Conservation (phyloP, 2,888 invertebrate species). For the Phragmatobia fuliginosa region DNA sequence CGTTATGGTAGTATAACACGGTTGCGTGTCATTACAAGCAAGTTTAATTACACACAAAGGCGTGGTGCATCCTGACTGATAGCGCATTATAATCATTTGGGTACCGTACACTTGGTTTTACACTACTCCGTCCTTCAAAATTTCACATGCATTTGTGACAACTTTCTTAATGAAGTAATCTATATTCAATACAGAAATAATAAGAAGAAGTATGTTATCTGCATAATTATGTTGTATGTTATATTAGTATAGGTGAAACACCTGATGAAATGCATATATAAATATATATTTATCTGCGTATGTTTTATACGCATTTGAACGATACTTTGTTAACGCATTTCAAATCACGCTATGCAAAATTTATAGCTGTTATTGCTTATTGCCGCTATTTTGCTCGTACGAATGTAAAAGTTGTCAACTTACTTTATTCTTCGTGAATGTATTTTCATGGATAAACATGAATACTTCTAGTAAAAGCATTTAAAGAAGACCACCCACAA, state of each 20-base stretch:
- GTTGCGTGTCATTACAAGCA: conserved; percentile 37
- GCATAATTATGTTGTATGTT: too few species aligned
- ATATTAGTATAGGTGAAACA: neutral
- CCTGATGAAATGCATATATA: neutral
- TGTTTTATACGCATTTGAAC: too few species aligned
- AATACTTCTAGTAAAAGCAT: too few species aligned
- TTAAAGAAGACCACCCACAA: too few species aligned
- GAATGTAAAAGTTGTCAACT: too few species aligned
- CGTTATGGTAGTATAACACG: conserved; percentile 22
- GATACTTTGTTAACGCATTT: too few species aligned
- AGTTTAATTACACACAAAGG: conserved; percentile 44
- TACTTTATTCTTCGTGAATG: too few species aligned
- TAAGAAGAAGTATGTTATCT: too few species aligned
- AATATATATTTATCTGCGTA: neutral
- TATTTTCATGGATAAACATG: too few species aligned
- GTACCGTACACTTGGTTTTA: conserved; percentile 22
- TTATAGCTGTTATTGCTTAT: too few species aligned
- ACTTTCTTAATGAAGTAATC: neutral
- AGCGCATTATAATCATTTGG: conserved; percentile 29
- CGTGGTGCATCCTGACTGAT: conserved; percentile 48
- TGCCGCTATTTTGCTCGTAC: too few species aligned
- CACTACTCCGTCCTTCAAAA: neutral
- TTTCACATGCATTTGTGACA: neutral
- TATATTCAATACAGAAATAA: neutral
- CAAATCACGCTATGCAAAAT: too few species aligned